phyloP scores from a whole-genome alignment of 1,140 invertebrate genomes.

The Araneus ventricosus region DNA sequence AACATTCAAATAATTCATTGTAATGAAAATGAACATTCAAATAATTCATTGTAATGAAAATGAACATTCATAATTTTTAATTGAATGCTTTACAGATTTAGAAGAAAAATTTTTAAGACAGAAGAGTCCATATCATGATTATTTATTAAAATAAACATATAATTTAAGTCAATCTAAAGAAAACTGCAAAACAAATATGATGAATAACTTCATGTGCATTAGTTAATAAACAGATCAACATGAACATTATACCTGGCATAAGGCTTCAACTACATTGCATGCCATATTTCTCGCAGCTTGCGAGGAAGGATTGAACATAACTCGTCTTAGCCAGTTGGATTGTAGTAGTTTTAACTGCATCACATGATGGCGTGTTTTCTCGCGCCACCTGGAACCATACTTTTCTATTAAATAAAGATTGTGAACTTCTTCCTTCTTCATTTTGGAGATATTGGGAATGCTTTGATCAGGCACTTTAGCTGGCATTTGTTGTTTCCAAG shows the following conservation, averaged over 20 bases:
- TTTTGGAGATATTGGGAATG: conserved; percentile 75
- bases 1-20: too few species aligned
- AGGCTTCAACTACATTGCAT: conserved; percentile 91
- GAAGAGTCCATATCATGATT: not conserved
- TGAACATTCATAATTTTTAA: too few species aligned
- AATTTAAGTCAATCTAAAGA: not conserved
- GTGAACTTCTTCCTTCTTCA: conserved; percentile 81
- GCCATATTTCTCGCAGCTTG: conserved; percentile 92
- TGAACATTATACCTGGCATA: conserved; percentile 82
- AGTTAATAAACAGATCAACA: not conserved
- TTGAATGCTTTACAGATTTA: too few species aligned
- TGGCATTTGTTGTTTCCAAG: conserved; percentile 81
- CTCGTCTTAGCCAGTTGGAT: conserved; percentile 91
- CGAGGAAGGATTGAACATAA: conserved; percentile 95
- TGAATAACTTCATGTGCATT: not conserved
- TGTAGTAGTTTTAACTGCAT: conserved; percentile 82
- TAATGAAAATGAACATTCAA: too few species aligned
- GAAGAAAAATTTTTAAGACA: too few species aligned
- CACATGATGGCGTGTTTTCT: conserved; percentile 78
- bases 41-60: too few species aligned
- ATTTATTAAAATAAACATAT: not conserved
- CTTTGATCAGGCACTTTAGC: conserved; percentile 17
- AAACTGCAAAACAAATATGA: not conserved
- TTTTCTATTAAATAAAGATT: conserved; percentile 87
- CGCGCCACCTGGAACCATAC: conserved; percentile 84